These are phyloP conservation scores for Perca flavescens DNA, from an alignment of 2,113 vertebrate genomes.

Conservation along the genomic window DNA sequence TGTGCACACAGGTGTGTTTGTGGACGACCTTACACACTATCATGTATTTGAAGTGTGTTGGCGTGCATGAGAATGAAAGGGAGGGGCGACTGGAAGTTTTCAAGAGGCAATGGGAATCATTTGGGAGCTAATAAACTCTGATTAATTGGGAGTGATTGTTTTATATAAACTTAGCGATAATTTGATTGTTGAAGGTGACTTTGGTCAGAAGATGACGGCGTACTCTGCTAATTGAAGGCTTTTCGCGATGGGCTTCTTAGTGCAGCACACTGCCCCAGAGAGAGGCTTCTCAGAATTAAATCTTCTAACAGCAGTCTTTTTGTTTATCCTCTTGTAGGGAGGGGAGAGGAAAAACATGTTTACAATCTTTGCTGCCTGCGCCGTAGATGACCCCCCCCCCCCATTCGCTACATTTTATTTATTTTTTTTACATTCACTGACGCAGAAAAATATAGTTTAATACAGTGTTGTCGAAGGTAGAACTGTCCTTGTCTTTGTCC, in stretches of 20 bases:
- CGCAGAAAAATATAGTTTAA: conserved; percentile 66
- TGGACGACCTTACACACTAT: conserved; percentile 29
- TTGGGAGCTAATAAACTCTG: conserved; percentile 54
- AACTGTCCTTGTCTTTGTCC: conserved; percentile 67
- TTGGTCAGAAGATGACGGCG: conserved; percentile 70
- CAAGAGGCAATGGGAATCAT: conserved; percentile 37
- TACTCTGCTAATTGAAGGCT: conserved; percentile 73
- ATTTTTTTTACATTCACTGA: conserved; percentile 16
- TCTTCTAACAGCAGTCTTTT: conserved; percentile 71
- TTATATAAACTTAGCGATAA: conserved; percentile 72
- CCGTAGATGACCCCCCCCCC: conserved; percentile 50
- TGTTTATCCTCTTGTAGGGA: conserved; percentile 66
- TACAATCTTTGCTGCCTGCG: conserved; percentile 58
- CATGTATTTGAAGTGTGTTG: neutral
- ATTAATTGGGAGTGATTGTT: conserved; percentile 67
- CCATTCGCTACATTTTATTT: conserved; percentile 28
- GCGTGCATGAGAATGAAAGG: no score
- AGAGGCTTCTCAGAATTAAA: conserved; percentile 71
- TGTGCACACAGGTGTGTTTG: conserved; percentile 39
- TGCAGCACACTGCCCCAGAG: conserved; percentile 46
- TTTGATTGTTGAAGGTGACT: conserved; percentile 81
- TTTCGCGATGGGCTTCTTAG: conserved; percentile 57
- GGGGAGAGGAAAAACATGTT: conserved; percentile 73
- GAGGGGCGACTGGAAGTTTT: neutral
- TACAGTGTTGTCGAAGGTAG: conserved; percentile 51